Evolutionary conservation across 2,797 vertebrate genomes (phyloP).

Genomic region (Tarsius wallacei): DNA sequence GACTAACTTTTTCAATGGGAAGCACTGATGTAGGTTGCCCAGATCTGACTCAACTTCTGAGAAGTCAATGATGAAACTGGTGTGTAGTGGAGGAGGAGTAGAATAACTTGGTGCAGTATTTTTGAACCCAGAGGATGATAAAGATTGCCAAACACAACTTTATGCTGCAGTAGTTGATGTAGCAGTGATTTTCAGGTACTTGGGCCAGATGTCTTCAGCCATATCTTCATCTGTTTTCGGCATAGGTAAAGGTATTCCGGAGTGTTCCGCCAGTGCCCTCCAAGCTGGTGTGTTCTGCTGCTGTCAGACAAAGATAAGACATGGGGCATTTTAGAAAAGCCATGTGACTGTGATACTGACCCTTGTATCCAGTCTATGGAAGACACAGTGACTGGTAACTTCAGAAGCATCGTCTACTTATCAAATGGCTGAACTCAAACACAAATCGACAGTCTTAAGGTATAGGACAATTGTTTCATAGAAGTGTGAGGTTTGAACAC

Average conservation of each 20-base stretch:
- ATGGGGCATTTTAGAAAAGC: constrained; percentile 76
- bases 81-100: background rate
- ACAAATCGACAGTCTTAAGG: constrained; percentile 72
- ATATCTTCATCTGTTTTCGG: constrained; percentile 80
- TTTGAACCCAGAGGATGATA: background rate
- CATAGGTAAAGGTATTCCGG: constrained; percentile 76
- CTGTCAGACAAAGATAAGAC: constrained; percentile 84
- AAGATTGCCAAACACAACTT: background rate
- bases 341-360: constrained; percentile 73
- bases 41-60: background rate
- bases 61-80: background rate
- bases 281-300: constrained; percentile 80
- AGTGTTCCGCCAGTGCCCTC: constrained; percentile 50
- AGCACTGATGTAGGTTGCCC: background rate
- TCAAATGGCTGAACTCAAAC: constrained; percentile 77
- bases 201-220: constrained; percentile 35
- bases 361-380: constrained; percentile 80
- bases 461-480: constrained; percentile 77
- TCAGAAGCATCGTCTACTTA: constrained; percentile 69
- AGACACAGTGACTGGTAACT: constrained; percentile 76
- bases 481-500: constrained; percentile 69
- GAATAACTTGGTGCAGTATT: background rate
- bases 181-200: constrained; percentile 47
- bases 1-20: background rate
- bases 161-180: background rate